phyloP scores from a whole-genome alignment of 1,140 invertebrate genomes.

The Nylanderia fulva region DNA sequence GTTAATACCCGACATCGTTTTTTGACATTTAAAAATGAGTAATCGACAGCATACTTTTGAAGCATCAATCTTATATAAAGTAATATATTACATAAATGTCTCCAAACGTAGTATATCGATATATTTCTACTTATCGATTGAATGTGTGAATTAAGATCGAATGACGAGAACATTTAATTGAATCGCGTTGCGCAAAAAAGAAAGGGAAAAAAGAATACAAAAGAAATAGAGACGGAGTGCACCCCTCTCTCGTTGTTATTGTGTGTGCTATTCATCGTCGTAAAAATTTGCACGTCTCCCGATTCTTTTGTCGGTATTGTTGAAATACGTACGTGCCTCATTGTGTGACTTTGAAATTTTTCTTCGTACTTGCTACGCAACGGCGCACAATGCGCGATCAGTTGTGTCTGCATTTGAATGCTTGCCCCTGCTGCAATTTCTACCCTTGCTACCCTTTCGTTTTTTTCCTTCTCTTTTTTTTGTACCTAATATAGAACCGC shows the following conservation, averaged over 20 bases:
- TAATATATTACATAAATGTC: slow-evolving; percentile 15
- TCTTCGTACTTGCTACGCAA: slow-evolving; percentile 11
- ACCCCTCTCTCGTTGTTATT: not conserved
- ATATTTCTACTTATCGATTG: slow-evolving; percentile 15
- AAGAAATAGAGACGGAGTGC: not conserved
- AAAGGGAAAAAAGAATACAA: not conserved
- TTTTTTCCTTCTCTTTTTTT: not conserved
- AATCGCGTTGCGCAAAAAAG: slow-evolving; percentile 8
- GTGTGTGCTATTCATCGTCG: slow-evolving; percentile 22
- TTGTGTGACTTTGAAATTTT: slow-evolving; percentile 35
- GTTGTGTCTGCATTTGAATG: slow-evolving; percentile 38
- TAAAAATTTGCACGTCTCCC: not conserved
- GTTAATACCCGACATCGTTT: slow-evolving; percentile 29
- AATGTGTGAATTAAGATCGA: not conserved
- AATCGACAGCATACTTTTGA: slow-evolving; percentile 4
- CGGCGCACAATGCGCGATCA: slow-evolving; percentile 21
- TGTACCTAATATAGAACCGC: not conserved
- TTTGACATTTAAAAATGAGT: slow-evolving; percentile 56
- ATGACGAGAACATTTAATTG: not conserved
- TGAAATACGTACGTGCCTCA: slow-evolving; percentile 1
- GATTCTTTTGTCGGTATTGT: not conserved
- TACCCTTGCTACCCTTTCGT: not conserved
- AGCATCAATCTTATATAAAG: slow-evolving; percentile 3
- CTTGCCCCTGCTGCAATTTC: slow-evolving; percentile 28
- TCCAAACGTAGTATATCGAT: not conserved